These are phyloP conservation scores for Drymonia ruficornis DNA, from an alignment of 2,888 invertebrate genomes.

Conservation along the genomic window DNA sequence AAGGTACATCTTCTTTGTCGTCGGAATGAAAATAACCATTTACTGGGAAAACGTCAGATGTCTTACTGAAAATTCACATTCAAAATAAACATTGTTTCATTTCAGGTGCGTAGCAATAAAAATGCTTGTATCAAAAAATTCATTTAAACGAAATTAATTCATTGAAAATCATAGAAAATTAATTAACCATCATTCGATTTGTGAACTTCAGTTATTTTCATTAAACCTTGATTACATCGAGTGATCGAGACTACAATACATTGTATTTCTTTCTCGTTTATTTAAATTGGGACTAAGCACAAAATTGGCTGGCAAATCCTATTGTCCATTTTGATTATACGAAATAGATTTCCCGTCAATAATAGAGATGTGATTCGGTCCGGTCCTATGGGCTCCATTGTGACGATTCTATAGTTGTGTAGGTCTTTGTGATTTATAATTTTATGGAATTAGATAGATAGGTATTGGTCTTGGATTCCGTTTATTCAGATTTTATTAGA, in stretches of 20 bases:
- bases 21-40: conserved; percentile 2
- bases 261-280: conserved; percentile 12
- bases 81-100: not conserved
- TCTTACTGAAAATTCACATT: not conserved
- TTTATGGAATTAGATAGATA: not conserved
- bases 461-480: not conserved
- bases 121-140: not conserved
- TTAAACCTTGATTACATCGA: not conserved
- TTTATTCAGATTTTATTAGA: not conserved
- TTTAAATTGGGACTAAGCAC: conserved; percentile 23
- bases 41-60: not conserved
- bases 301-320: conserved; percentile 12
- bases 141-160: too few relatives aligned
- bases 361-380: not conserved
- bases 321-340: conserved; percentile 4
- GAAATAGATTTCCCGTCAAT: not conserved
- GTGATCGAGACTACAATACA: not conserved
- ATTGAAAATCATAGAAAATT: too few relatives aligned
- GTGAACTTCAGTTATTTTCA: too few relatives aligned
- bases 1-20: conserved; percentile 2
- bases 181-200: too few relatives aligned
- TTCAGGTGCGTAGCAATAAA: not conserved
- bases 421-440: not conserved
- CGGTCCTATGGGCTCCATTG: not conserved
- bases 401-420: not conserved